Percentiles rank a stretch among this genome's conserved stretches.
Evolutionary conservation across 2,113 vertebrate species (phyloP).

Genomic region (Elephas maximus): DNA sequence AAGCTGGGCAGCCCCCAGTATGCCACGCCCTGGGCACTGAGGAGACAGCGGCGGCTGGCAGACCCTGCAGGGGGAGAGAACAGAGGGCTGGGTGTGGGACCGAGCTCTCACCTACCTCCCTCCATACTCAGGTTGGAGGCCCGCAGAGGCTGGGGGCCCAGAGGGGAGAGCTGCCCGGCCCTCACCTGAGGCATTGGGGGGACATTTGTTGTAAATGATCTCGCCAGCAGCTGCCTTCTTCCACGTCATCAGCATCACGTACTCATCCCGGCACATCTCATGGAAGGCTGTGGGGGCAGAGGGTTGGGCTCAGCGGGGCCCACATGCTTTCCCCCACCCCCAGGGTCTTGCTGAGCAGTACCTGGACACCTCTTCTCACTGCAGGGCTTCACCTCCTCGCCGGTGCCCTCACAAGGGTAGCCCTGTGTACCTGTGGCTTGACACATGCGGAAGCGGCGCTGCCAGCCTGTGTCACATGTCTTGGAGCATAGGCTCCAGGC

Average conservation of each 20-base stretch:
- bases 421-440: constrained; percentile 94
- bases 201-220: constrained; percentile 98
- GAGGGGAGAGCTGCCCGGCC: rapidly evolving
- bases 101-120: not conserved
- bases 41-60: constrained; percentile 99
- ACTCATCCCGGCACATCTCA: constrained; percentile 97
- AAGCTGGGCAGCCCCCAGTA: constrained; percentile 99
- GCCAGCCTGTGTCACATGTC: constrained; percentile 98
- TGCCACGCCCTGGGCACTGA: constrained; percentile 97
- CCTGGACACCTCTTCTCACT: constrained; percentile 99
- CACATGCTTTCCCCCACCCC: not conserved
- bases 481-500: constrained; percentile 98
- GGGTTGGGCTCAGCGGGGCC: constrained; percentile 47
- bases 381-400: constrained; percentile 97
- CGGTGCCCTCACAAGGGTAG: constrained; percentile 96
- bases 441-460: constrained; percentile 97
- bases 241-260: constrained; percentile 95
- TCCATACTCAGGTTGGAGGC: not conserved
- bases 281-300: constrained; percentile 91
- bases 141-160: not conserved
- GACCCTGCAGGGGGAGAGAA: constrained; percentile 90
- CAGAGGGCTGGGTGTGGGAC: not conserved
- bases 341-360: constrained; percentile 65
- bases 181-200: constrained; percentile 97
- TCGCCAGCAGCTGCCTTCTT: constrained; percentile 97